A percentile compares a stretch with the other conserved stretches of the same genome.
These are phyloP conservation scores for Blastobasis adustella DNA, from an alignment of 2,888 invertebrate genomes.

Conservation along the genomic window DNA sequence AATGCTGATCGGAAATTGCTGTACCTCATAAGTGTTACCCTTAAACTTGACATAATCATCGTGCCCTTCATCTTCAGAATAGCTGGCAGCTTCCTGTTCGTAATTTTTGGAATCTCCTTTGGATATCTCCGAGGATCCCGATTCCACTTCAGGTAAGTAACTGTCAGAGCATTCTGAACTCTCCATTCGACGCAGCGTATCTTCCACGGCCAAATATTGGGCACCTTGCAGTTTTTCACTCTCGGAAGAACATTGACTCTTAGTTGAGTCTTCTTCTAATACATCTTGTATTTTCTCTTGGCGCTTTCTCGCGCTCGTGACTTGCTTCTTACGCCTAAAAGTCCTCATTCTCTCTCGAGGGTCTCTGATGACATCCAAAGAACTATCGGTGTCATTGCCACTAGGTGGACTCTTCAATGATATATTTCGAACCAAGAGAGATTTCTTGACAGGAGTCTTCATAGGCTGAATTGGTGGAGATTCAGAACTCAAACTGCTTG, in stretches of 20 bases:
- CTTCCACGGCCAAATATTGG: slow-evolving; percentile 56
- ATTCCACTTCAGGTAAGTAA: slow-evolving; percentile 79
- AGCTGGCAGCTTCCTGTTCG: slow-evolving; percentile 55
- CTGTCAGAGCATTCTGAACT: slow-evolving; percentile 81
- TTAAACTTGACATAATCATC: slow-evolving; percentile 63
- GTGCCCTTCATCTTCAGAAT: slow-evolving; percentile 75
- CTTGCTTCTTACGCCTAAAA: slow-evolving; percentile 79
- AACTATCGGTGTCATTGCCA: slow-evolving; percentile 84
- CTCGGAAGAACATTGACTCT: slow-evolving; percentile 69
- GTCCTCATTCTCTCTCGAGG: slow-evolving; percentile 80
- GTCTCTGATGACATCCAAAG: slow-evolving; percentile 79
- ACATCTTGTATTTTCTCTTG: slow-evolving; percentile 73
- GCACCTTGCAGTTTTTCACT: slow-evolving; percentile 58
- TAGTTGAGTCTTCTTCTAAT: slow-evolving; percentile 68
- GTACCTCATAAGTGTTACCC: slow-evolving; percentile 51
- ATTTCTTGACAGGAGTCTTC: slow-evolving; percentile 79
- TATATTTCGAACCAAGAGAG: slow-evolving; percentile 74
- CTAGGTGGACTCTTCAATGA: slow-evolving; percentile 82
- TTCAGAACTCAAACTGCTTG: slow-evolving; percentile 83
- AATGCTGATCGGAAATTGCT: slow-evolving; percentile 61
- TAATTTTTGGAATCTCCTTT: slow-evolving; percentile 67
- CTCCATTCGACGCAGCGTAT: slow-evolving; percentile 70
- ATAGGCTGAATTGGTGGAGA: slow-evolving; percentile 81
- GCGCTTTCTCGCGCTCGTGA: slow-evolving; percentile 72
- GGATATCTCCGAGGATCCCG: slow-evolving; percentile 76